Percentiles rank a stretch among this genome's conserved stretches.
Conservation (phyloP, 2,113 vertebrate species). For the Axis porcinus region DNA sequence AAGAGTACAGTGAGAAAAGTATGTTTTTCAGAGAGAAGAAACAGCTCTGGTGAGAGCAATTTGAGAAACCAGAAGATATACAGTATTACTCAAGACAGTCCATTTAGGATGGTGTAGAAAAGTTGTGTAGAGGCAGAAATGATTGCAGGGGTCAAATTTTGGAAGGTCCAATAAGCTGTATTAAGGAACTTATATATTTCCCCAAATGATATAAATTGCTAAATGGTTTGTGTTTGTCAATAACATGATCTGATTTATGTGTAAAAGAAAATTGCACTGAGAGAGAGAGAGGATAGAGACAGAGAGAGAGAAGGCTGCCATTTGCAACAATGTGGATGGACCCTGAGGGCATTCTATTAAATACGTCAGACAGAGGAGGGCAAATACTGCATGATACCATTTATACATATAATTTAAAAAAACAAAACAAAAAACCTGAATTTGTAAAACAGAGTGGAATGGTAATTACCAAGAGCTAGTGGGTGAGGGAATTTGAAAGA, state of each 20-base stretch:
- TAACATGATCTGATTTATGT: neutral
- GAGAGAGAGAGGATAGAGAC: neutral
- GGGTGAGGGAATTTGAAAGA: neutral
- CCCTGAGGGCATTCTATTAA: neutral
- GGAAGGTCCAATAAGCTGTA: neutral
- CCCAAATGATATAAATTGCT: neutral
- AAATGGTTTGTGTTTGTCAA: neutral
- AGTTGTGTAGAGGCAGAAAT: neutral
- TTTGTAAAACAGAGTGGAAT: neutral
- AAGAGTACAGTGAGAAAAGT: neutral
- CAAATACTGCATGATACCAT: neutral
- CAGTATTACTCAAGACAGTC: neutral
- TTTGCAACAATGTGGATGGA: neutral
- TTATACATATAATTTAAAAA: neutral
- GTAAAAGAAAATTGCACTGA: neutral
- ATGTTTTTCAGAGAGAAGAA: neutral
- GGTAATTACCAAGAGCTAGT: neutral
- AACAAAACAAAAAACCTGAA: neutral
- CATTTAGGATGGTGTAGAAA: neutral
- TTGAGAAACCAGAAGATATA: neutral
- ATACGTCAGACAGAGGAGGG: neutral
- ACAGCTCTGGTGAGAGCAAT: neutral
- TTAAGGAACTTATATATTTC: neutral
- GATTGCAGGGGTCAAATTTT: neutral
- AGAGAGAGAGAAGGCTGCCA: neutral